These are phyloP conservation scores for Hermodice carunculata DNA, from an alignment of 2,888 invertebrate species.

Conservation along the genomic window DNA sequence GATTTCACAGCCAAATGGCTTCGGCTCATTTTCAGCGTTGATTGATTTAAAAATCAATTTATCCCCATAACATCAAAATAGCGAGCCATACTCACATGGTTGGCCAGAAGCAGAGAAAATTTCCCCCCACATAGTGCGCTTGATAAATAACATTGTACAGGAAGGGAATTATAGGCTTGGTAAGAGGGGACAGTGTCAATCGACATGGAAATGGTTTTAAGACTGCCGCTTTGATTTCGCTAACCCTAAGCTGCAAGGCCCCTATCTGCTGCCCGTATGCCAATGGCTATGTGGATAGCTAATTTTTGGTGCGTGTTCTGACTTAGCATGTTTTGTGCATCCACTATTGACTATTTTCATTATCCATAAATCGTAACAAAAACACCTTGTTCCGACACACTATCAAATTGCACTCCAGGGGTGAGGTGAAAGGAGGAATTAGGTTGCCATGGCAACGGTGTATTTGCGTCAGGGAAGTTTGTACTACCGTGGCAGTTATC, in stretches of 20 bases:
- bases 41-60: constrained; percentile 20
- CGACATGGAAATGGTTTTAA: not conserved
- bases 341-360: constrained; percentile 8
- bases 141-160: not conserved
- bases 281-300: no score
- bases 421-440: no score
- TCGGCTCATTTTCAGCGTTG: constrained; percentile 6
- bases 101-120: not conserved
- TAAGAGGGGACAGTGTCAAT: not conserved
- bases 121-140: not conserved
- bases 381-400: no score
- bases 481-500: not conserved
- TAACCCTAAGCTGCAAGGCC: not conserved
- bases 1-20: constrained; percentile 3
- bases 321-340: no score
- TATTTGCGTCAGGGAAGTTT: not conserved
- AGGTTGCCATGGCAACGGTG: constrained; percentile 1
- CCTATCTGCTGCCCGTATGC: not conserved
- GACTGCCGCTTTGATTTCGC: not conserved
- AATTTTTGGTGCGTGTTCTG: no score
- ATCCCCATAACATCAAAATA: constrained; percentile 7
- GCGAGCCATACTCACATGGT: not conserved
- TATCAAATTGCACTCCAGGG: no score
- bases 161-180: not conserved
- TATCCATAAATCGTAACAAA: not conserved